Base-by-base conservation (phyloP, 2,113 vertebrate genomes). In the Aphyosemion australe region DNA sequence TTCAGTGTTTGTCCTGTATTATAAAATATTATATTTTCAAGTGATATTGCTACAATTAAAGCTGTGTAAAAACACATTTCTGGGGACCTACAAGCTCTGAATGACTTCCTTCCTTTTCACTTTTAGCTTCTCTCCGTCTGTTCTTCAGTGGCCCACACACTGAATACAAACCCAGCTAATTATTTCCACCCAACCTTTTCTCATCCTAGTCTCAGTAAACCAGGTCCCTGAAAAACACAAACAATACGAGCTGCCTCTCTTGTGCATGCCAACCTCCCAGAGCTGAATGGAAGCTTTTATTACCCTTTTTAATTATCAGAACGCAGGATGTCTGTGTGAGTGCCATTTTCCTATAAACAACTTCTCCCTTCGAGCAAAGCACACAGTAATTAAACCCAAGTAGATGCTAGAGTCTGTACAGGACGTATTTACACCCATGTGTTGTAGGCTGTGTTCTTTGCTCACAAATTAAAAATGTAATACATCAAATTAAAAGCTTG, bases 301-400 rank as follows among this genome's bases (percentile, higher is more conserved):
- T 81, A 42, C 58, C 57, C 68, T 75, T 85, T 88, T 87, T 88
- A 87, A 90, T 90, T 60, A 83, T 78, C 74, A 81, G 72, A 73
- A 51, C 73, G 74, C 76, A 76, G 76, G 67, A 79, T 84, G 73
- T 69, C 55, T 72, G 54, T 42, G 61, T 58, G 47, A 84, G 72
- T 60, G 62, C 48, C 63, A 61, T 49, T 73, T 72, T 67, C 64
- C 56, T 72, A 64, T 76, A 53, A 87, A 79, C 68, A 85, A 61
- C 54, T 18, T 67, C 49, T 46, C 42, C 69, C 61, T 69, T 61
- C 32, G 19, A 73, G 76, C 58, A 61, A 82, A 74, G 26, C 26
- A 11, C 32, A 52, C 31, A 46, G 48, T 77, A 69, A 80, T 87
- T 82, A 72, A 74, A 65, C 34, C 48, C 12, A 21, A 64, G 39